Conservation (phyloP, 2,113 vertebrate species). For the Peromyscus maniculatus region DNA sequence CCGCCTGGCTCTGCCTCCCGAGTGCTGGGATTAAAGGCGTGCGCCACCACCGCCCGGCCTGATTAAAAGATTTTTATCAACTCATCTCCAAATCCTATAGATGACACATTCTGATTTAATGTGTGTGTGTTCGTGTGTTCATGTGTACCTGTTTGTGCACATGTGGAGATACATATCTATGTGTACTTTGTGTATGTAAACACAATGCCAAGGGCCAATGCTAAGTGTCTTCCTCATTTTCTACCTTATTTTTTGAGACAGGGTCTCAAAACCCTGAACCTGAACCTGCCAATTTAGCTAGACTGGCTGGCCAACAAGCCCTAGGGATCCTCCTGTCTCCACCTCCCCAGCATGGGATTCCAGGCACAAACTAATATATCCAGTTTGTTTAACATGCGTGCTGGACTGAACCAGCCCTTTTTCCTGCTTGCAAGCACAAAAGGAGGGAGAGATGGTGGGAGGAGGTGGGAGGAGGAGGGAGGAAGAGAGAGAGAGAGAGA, state of each 20-base stretch:
- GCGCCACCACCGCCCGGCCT: too few relatives aligned
- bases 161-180: not conserved
- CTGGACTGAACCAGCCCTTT: not conserved
- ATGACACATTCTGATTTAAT: not conserved
- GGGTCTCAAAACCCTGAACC: not conserved
- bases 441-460: not conserved
- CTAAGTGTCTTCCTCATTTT: not conserved
- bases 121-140: not conserved
- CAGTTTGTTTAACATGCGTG: not conserved
- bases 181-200: not conserved
- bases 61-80: constrained; percentile 9
- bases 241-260: not conserved
- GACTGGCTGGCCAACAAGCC: not conserved
- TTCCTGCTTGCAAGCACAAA: not conserved
- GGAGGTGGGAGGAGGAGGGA: too few relatives aligned
- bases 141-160: not conserved
- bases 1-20: too few relatives aligned
- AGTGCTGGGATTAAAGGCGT: too few relatives aligned
- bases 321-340: not conserved
- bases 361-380: not conserved
- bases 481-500: not conserved
- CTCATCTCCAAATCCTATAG: constrained; percentile 13
- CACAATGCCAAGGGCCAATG: not conserved
- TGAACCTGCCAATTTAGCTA: not conserved
- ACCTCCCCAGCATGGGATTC: not conserved